Evolutionary conservation across 2,888 invertebrate species (phyloP).

Genomic region (Automeris io): DNA sequence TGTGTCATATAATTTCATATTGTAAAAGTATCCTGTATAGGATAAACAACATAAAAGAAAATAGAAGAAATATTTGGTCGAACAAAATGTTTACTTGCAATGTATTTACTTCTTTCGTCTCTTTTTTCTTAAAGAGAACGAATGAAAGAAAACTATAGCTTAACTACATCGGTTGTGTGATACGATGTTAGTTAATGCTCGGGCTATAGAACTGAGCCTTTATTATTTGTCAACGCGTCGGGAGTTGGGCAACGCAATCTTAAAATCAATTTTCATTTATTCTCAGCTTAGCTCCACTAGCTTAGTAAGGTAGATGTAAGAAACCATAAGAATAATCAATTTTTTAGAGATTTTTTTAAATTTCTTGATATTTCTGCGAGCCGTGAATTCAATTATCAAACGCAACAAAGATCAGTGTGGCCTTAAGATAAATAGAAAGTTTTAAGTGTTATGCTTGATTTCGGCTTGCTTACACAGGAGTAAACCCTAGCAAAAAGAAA

Average conservation of each 20-base stretch:
- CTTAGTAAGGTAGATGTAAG: slow-evolving; percentile 37
- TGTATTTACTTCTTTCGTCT: slow-evolving; percentile 5
- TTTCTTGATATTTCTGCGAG: too few species aligned
- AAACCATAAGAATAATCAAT: slow-evolving; percentile 13
- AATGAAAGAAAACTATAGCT: slow-evolving; percentile 2
- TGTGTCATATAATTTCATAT: slow-evolving; percentile 10
- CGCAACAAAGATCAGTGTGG: too few species aligned
- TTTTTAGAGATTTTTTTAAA: neutral
- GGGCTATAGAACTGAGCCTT: slow-evolving; percentile 40
- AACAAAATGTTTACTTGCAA: slow-evolving; percentile 8
- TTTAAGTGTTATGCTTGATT: too few species aligned
- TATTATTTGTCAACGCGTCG: slow-evolving; percentile 66
- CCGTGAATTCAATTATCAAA: too few species aligned
- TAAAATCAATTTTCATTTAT: slow-evolving; percentile 78
- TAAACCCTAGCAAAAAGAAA: too few species aligned
- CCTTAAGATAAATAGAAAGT: too few species aligned
- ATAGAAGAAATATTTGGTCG: slow-evolving; percentile 8
- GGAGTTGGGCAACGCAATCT: slow-evolving; percentile 56
- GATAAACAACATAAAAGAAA: slow-evolving; percentile 11
- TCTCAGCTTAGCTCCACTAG: slow-evolving; percentile 67
- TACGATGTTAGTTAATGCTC: slow-evolving; percentile 32
- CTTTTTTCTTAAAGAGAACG: slow-evolving; percentile 8
- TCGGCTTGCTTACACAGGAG: too few species aligned
- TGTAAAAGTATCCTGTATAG: slow-evolving; percentile 8
- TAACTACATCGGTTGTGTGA: slow-evolving; percentile 7